Conservation (phyloP, 2,888 invertebrate genomes). For the Lymantria dispar region DNA sequence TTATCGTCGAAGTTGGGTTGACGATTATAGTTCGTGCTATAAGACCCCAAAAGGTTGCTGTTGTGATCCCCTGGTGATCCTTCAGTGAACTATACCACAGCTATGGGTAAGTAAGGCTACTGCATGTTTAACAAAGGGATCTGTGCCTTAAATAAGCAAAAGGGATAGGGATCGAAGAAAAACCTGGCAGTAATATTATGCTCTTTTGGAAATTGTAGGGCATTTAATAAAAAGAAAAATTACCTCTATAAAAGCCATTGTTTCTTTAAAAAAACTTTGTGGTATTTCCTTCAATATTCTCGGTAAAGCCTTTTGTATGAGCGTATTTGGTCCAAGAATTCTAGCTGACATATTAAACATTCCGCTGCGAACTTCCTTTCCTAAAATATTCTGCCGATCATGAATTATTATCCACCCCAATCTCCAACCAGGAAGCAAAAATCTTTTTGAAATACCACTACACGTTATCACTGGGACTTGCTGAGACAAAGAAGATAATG, state of each 20-base stretch:
- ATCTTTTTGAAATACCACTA: constrained; percentile 97
- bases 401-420: constrained; percentile 98
- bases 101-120: too few species aligned
- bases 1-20: too few species aligned
- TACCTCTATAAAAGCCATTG: constrained; percentile 82
- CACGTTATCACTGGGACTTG: constrained; percentile 96
- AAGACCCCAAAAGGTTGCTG: too few species aligned
- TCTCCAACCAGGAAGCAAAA: constrained; percentile 98
- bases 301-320: constrained; percentile 95
- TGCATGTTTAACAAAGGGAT: too few species aligned
- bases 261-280: constrained; percentile 90
- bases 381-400: constrained; percentile 88
- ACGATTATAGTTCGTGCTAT: too few species aligned
- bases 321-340: constrained; percentile 95
- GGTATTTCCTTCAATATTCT: constrained; percentile 93
- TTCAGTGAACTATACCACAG: too few species aligned
- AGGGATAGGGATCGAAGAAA: too few species aligned
- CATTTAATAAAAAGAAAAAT: too few species aligned
- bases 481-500: constrained; percentile 92
- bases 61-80: too few species aligned
- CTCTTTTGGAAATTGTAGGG: too few species aligned
- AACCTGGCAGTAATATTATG: too few species aligned
- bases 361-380: constrained; percentile 76
- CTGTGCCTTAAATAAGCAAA: too few species aligned
- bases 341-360: constrained; percentile 89